phyloP scores from a whole-genome alignment of 1,140 invertebrate genomes.

The Rhyzopertha dominica region DNA sequence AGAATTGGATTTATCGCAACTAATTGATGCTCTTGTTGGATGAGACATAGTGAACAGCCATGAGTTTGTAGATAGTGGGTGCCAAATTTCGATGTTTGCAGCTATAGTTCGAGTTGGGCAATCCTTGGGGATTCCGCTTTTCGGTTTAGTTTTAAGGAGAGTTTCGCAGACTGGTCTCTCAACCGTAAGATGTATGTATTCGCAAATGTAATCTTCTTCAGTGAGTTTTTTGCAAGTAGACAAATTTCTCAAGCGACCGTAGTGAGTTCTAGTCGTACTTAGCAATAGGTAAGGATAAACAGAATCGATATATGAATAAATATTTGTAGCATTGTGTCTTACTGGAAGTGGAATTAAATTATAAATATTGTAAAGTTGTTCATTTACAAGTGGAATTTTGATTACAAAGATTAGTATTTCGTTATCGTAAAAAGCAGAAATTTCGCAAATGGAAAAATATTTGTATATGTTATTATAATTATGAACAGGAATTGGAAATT shows the following conservation, averaged over 20 bases:
- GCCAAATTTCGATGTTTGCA: conserved; percentile 9
- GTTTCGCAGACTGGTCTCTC: conserved; percentile 11
- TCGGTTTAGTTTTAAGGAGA: background rate
- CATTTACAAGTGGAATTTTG: conserved; percentile 16
- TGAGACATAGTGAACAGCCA: conserved; percentile 3
- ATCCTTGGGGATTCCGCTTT: background rate
- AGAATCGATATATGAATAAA: conserved; percentile 18
- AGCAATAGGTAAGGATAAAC: conserved; percentile 12
- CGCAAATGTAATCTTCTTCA: conserved; percentile 4
- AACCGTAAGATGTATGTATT: background rate
- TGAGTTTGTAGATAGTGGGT: conserved; percentile 4
- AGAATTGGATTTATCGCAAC: background rate
- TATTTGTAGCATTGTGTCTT: conserved; percentile 2
- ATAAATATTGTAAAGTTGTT: conserved; percentile 13
- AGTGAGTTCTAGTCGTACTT: conserved; percentile 8
- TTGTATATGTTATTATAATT: conserved; percentile 11
- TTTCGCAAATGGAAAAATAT: conserved; percentile 13
- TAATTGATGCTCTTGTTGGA: conserved; percentile 6
- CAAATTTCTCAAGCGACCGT: conserved; percentile 8
- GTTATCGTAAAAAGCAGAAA: conserved; percentile 8
- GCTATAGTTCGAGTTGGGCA: conserved; percentile 3
- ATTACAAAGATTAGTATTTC: conserved; percentile 16
- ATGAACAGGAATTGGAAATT: conserved; percentile 8
- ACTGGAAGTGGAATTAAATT: conserved; percentile 20
- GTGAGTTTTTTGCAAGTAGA: conserved; percentile 10